Conservation (phyloP, 2,888 invertebrate genomes). For the Nineta flava region DNA sequence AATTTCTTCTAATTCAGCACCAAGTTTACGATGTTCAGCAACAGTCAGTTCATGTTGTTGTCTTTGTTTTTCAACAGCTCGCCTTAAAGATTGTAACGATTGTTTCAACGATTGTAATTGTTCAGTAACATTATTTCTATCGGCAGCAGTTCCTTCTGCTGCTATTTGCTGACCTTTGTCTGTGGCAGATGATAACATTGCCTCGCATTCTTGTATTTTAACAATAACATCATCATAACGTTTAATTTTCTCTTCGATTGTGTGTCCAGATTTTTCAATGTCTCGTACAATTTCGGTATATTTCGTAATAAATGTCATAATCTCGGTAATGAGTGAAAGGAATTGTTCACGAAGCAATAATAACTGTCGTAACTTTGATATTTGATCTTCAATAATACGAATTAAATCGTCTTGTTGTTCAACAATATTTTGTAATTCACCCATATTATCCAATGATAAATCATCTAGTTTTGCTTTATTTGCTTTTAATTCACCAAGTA, state of each 20-base stretch:
- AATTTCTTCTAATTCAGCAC: constrained; percentile 65
- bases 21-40: constrained; percentile 74
- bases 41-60: constrained; percentile 78
- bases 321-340: constrained; percentile 70
- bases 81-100: constrained; percentile 59
- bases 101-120: constrained; percentile 76
- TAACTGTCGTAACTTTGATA: constrained; percentile 62
- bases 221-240: constrained; percentile 72
- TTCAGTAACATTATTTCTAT: constrained; percentile 75
- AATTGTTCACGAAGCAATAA: constrained; percentile 75
- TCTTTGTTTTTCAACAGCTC: constrained; percentile 69
- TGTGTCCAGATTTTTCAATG: constrained; percentile 68
- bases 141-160: constrained; percentile 74
- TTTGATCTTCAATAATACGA: constrained; percentile 70
- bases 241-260: constrained; percentile 73
- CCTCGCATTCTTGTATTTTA: constrained; percentile 83
- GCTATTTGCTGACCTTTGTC: constrained; percentile 91
- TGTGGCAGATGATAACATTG: constrained; percentile 66
- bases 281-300: constrained; percentile 73
- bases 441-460: constrained; percentile 57
- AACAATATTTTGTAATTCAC: constrained; percentile 62
- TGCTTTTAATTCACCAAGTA: constrained; percentile 58
- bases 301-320: constrained; percentile 72
- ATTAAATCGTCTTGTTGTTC: constrained; percentile 76
- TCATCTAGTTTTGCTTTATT: constrained; percentile 64